Evolutionary conservation across 2,888 invertebrate species (phyloP), one percentile per base, ranked within the genome.

Genomic region (Dione vanillae): DNA sequence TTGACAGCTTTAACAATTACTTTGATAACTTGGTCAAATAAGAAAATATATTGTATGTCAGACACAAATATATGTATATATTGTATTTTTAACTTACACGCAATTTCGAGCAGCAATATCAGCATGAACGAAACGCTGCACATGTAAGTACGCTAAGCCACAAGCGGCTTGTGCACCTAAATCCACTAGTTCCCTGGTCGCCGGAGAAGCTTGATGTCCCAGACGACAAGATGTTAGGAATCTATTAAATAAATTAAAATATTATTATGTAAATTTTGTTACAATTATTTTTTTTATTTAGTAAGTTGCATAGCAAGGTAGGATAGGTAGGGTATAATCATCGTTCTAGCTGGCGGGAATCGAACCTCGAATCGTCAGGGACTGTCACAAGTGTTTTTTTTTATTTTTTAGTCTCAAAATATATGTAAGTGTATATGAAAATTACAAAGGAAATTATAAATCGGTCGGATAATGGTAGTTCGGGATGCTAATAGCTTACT

Each of bases 71-170:
- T 14, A 40, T 20, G 1, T 10, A 16, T 12, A 54, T 41, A 12
- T 52, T n/a, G n/a, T n/a, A 14, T 7, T 40, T 40, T 52, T 2
- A 68, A 95, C 97, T 96, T 95, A 97, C 97, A 98, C 95, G 90
- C 98, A 98, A 91, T 98, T 98, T 83, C 98, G 96, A 49, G 97
- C 95, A 10, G 98, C 98, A 71, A 99, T 94, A 86, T 99, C 99
- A 85, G 96, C 96, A 87, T 99, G 98, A 74, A 98, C 95, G 70
- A 99, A 94, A 71, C 97, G 95, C 82, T 97, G 97, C 68, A 96
- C 96, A 85, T 99, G 98, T 77, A 99, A 94, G 89, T 97, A 98
- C 73, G 97, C 96, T 72, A 98, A 94, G 19, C 97, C 99, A 79
- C 97, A 95, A 61, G 97, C 96, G 75, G 97, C 95, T 87, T 98